Evolutionary conservation across 2,888 invertebrate genomes (phyloP).

Genomic region (Eupelmus urozonus): DNA sequence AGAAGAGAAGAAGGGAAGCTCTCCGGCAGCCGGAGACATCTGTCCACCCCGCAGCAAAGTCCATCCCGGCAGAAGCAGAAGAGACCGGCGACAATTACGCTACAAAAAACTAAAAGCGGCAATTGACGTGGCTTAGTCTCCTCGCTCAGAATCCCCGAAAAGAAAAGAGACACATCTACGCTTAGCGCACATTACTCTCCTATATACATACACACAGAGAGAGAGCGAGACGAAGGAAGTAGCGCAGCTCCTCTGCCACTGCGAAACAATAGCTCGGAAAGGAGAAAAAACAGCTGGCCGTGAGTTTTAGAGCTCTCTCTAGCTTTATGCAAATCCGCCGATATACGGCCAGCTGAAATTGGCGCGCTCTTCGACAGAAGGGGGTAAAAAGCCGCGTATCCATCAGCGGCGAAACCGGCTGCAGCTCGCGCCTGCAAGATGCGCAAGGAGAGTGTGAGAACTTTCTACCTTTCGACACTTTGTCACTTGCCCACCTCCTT

Average conservation of each 20-base stretch:
- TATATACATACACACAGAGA: too few species aligned
- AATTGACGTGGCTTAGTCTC: constrained; percentile 46
- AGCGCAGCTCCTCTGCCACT: background rate
- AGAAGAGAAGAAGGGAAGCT: background rate
- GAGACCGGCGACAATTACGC: constrained; percentile 34
- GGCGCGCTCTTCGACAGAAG: constrained; percentile 1
- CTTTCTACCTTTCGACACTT: constrained; percentile 44
- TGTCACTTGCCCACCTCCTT: constrained; percentile 38
- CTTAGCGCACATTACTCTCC: too few species aligned
- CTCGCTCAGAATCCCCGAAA: background rate
- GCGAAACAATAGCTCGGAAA: constrained; percentile 23
- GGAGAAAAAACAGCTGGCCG: constrained; percentile 46
- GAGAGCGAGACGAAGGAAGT: background rate
- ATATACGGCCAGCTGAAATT: constrained; percentile 40
- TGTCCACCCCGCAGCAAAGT: background rate
- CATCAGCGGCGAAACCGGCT: constrained; percentile 28
- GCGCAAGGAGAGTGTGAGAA: constrained; percentile 50
- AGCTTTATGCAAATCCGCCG: constrained; percentile 55
- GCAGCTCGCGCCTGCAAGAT: constrained; percentile 3
- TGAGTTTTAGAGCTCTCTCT: background rate
- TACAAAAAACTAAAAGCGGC: constrained; percentile 33
- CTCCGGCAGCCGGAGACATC: background rate
- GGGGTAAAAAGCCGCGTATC: background rate
- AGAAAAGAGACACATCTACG: constrained; percentile 18
- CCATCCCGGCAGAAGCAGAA: background rate